These are phyloP conservation scores for Lamellibrachia satsuma DNA, from an alignment of 2,888 invertebrate species.

Conservation along the genomic window DNA sequence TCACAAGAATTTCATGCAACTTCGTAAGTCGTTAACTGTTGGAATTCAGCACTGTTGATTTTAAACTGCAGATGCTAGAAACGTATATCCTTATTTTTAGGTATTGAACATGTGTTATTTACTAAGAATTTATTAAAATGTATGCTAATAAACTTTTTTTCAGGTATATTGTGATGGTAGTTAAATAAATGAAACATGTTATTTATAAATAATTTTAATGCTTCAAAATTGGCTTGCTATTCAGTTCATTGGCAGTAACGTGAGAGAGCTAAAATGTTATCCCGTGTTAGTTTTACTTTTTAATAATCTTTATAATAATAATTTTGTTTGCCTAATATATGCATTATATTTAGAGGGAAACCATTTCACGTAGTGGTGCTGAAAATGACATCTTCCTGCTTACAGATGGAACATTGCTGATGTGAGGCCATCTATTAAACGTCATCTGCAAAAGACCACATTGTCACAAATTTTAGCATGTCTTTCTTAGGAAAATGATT, in stretches of 20 bases:
- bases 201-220: not conserved
- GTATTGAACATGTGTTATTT: no score
- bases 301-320: not conserved
- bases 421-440: not conserved
- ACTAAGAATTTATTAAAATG: no score
- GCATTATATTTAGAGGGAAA: not conserved
- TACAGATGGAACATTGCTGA: not conserved
- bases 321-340: not conserved
- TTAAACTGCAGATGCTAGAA: no score
- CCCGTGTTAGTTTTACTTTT: not conserved
- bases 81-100: not conserved
- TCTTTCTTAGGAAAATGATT: not conserved
- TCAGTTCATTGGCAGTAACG: not conserved
- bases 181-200: no score
- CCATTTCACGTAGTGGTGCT: not conserved
- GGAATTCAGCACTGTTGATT: not conserved
- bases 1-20: not conserved
- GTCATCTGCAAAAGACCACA: not conserved
- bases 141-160: no score
- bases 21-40: not conserved
- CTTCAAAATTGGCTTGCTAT: not conserved
- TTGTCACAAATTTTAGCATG: not conserved
- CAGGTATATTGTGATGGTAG: no score
- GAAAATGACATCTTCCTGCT: not conserved
- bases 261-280: not conserved